These are phyloP conservation scores for Penaeus chinensis DNA, from an alignment of 1,140 invertebrate genomes.

Conservation along the genomic window DNA sequence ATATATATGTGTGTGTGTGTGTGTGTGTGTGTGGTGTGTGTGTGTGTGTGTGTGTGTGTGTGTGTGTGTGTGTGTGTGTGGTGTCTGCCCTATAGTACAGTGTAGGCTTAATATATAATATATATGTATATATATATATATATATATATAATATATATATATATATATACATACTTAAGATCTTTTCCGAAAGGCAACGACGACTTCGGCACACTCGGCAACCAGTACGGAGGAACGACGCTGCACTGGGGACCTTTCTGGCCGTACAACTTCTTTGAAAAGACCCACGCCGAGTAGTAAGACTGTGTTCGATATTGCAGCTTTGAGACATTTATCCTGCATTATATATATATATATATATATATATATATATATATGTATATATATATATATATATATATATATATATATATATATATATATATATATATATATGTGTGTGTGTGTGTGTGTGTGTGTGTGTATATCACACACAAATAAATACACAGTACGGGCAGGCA, in stretches of 20 bases:
- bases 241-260: too few relatives aligned
- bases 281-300: constrained; percentile 64
- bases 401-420: constrained; percentile 27
- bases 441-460: not conserved
- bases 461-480: not conserved
- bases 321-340: too few relatives aligned
- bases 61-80: too few relatives aligned
- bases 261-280: too few relatives aligned
- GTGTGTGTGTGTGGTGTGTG: too few relatives aligned
- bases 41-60: too few relatives aligned
- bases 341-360: constrained; percentile 23
- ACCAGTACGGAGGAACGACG: too few relatives aligned
- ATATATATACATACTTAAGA: constrained; percentile 63
- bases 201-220: constrained; percentile 59
- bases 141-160: not conserved
- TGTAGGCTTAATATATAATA: not conserved
- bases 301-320: too few relatives aligned
- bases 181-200: constrained; percentile 69
- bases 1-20: too few relatives aligned
- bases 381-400: constrained; percentile 27
- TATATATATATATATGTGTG: constrained; percentile 25
- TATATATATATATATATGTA: constrained; percentile 25
- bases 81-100: too few relatives aligned
- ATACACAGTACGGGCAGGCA: not conserved
- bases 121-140: not conserved